Conservation (phyloP, 2,797 vertebrate genomes). For the Monodelphis domestica region DNA sequence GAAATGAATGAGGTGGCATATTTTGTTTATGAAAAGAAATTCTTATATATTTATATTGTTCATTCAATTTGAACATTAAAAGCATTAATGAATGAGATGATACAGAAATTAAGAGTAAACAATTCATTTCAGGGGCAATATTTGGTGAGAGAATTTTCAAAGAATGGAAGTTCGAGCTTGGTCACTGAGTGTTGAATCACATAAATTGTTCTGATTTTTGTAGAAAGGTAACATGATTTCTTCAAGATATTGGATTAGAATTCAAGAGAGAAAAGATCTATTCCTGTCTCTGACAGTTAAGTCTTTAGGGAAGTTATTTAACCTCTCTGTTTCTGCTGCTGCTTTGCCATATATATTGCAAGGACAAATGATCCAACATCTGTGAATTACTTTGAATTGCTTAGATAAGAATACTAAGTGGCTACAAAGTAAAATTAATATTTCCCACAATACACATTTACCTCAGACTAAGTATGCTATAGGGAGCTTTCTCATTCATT, state of each 20-base stretch:
- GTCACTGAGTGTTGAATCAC: neutral
- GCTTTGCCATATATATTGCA: neutral
- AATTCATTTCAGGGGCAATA: neutral
- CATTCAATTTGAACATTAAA: neutral
- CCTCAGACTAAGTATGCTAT: neutral
- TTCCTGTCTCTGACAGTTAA: neutral
- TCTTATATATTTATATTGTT: constrained; percentile 3
- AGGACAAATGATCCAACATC: neutral
- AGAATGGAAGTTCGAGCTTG: neutral
- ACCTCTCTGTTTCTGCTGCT: neutral
- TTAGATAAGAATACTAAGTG: constrained; percentile 6
- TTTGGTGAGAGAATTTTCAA: neutral
- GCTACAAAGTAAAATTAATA: neutral
- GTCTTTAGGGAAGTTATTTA: neutral
- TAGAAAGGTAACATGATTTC: neutral
- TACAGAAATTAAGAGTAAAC: neutral
- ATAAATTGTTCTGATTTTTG: neutral
- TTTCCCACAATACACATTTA: constrained; percentile 21
- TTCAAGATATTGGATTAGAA: neutral
- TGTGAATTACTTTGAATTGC: neutral
- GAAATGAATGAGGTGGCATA: neutral
- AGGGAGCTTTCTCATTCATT: neutral
- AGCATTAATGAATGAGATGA: neutral
- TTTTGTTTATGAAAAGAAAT: constrained; percentile 1
- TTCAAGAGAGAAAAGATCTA: neutral